A percentile compares a stretch with the other conserved stretches of the same genome.
Evolutionary conservation across 2,113 vertebrate species (phyloP).

Genomic region (Cygnus buccinator): DNA sequence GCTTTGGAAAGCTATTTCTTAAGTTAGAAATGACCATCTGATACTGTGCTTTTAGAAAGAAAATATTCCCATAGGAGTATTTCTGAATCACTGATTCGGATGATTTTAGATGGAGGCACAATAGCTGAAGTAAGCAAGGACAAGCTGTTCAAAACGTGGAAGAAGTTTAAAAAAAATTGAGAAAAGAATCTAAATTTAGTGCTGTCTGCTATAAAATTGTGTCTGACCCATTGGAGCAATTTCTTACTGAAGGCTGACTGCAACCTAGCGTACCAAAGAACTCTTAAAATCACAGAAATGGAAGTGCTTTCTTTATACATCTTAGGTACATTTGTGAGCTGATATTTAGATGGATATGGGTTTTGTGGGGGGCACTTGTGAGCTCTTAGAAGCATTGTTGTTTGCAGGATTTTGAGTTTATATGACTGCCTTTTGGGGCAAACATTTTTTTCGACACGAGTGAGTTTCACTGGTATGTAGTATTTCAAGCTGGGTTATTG

Average conservation of each 20-base stretch:
- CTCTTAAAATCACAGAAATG: not conserved
- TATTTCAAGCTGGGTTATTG: not conserved
- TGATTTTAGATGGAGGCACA: not conserved
- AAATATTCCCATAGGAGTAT: not conserved
- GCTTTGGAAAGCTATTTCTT: not conserved
- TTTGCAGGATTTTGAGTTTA: not conserved
- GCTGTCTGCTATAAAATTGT: not conserved
- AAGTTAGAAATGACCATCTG: not conserved
- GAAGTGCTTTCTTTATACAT: not conserved
- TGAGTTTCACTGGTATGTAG: not conserved
- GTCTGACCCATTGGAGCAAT: conserved; percentile 11
- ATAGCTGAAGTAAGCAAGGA: conserved; percentile 2
- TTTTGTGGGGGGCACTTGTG: not conserved
- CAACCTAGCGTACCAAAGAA: not conserved
- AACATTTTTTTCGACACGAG: not conserved
- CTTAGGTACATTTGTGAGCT: not conserved
- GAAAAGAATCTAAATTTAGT: not conserved
- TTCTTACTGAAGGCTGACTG: conserved; percentile 14
- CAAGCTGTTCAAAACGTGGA: not conserved
- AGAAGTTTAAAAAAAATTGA: not conserved
- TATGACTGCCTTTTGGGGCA: not conserved
- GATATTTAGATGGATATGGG: not conserved
- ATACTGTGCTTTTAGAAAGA: not conserved
- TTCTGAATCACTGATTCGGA: not conserved
- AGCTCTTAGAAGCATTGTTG: not conserved